These are phyloP conservation scores for Gastrophryne carolinensis DNA, from an alignment of 2,797 vertebrate genomes.

Conservation along the genomic window DNA sequence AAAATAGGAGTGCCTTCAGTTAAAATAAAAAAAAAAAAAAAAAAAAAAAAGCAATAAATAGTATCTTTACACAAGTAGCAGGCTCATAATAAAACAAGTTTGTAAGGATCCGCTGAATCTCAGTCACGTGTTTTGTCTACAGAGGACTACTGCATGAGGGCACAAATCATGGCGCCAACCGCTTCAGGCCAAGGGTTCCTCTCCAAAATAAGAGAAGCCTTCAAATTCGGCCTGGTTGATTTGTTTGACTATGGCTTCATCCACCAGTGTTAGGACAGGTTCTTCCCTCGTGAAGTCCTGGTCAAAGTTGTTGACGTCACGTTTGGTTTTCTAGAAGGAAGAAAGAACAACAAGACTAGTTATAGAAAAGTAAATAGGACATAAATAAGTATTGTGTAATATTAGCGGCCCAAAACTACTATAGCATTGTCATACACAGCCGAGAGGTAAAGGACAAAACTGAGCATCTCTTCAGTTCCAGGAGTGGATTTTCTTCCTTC, in stretches of 20 bases:
- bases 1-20: conserved; percentile 68
- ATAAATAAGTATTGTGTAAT: too few relatives aligned
- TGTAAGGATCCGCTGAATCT: conserved; percentile 66
- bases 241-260: conserved; percentile 91
- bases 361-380: not conserved
- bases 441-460: too few relatives aligned
- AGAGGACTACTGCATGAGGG: conserved; percentile 61
- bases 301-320: conserved; percentile 98
- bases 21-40: conserved; percentile 56
- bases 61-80: conserved; percentile 58
- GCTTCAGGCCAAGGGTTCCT: conserved; percentile 81
- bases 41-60: conserved; percentile 71
- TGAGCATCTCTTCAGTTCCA: too few relatives aligned
- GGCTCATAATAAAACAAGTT: conserved; percentile 66
- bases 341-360: conserved; percentile 54
- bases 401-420: too few relatives aligned
- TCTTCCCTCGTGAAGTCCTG: conserved; percentile 97
- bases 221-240: conserved; percentile 98
- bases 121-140: conserved; percentile 59
- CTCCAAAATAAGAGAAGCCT: conserved; percentile 94
- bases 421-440: too few relatives aligned
- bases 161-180: not conserved
- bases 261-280: conserved; percentile 88
- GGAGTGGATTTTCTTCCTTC: too few relatives aligned
- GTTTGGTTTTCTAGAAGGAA: conserved; percentile 94